Conservation (phyloP, 2,888 invertebrate species). For the Leucoma salicis region DNA sequence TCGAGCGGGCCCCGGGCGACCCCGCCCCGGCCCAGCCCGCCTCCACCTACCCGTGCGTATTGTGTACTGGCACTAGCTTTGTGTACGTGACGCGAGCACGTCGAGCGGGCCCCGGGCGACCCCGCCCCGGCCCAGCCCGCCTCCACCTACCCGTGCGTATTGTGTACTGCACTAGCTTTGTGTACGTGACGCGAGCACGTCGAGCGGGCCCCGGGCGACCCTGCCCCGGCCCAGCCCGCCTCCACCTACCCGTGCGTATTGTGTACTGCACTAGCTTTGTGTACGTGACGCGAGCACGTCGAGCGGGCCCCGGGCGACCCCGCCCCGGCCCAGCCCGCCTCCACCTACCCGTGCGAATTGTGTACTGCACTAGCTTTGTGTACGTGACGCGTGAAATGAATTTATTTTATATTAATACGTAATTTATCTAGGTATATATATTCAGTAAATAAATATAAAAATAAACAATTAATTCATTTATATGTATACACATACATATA, state of each 20-base stretch:
- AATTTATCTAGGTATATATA: too few species aligned
- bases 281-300: conserved; percentile 91
- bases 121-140: conserved; percentile 31
- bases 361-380: too few species aligned
- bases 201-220: conserved; percentile 60
- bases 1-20: conserved; percentile 70
- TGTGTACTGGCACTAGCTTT: too few species aligned
- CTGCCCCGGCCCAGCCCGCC: conserved; percentile 30
- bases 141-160: conserved; percentile 52
- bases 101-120: conserved; percentile 70
- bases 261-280: too few species aligned
- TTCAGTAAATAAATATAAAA: too few species aligned
- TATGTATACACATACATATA: too few species aligned
- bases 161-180: too few species aligned
- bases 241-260: conserved; percentile 54
- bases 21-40: conserved; percentile 31
- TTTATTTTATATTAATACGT: too few species aligned
- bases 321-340: conserved; percentile 31
- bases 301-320: conserved; percentile 60
- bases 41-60: conserved; percentile 52
- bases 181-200: conserved; percentile 92
- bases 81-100: conserved; percentile 92
- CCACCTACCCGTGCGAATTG: conserved; percentile 55
- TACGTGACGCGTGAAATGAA: too few species aligned
- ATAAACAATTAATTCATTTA: too few species aligned